phyloP scores from a whole-genome alignment of 2,113 vertebrate genomes.

The Lathamus discolor region DNA sequence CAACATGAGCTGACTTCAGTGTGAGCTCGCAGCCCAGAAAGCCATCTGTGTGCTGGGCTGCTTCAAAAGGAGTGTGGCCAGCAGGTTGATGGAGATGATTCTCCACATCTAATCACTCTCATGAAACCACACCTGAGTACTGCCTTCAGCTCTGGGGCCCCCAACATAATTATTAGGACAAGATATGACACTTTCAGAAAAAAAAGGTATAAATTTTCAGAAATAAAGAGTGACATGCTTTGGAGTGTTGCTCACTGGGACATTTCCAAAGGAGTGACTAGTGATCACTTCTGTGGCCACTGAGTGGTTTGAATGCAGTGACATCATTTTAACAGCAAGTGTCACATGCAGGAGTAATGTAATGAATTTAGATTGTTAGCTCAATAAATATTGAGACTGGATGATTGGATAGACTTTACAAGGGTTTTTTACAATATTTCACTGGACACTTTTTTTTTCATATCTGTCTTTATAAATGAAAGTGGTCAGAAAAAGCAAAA shows the following conservation, averaged over 20 bases:
- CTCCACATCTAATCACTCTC: neutral
- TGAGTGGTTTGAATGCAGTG: neutral
- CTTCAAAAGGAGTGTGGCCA: neutral
- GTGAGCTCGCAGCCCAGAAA: neutral
- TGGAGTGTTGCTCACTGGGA: accelerated
- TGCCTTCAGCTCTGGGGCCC: neutral
- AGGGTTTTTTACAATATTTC: neutral
- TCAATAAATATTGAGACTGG: neutral
- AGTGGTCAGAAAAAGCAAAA: neutral
- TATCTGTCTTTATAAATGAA: neutral
- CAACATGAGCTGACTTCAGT: neutral
- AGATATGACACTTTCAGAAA: neutral
- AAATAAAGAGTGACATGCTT: neutral
- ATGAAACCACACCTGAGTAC: neutral
- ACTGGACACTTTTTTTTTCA: neutral
- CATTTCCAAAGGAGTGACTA: neutral
- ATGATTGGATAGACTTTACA: neutral
- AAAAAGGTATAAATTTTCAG: neutral
- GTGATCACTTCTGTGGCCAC: neutral
- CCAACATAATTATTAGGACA: neutral
- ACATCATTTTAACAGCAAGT: neutral
- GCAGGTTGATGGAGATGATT: neutral
- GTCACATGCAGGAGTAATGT: neutral
- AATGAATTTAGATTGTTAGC: neutral
- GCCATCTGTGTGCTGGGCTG: neutral